Conservation (phyloP, 2,113 vertebrate species). For the Lamprotornis superbus region DNA sequence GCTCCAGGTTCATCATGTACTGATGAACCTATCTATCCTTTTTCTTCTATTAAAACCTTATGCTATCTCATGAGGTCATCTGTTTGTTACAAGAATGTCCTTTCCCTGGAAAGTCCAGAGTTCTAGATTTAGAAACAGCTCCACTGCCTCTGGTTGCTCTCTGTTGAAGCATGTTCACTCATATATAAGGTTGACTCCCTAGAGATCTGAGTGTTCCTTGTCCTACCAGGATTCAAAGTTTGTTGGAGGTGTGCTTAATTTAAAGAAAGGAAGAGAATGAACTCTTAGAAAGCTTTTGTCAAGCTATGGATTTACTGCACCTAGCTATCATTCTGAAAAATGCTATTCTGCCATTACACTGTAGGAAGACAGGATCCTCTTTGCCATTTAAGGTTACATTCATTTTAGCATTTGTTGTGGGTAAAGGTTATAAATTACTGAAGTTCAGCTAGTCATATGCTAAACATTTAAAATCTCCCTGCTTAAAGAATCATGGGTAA, state of each 20-base stretch:
- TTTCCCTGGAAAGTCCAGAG: neutral
- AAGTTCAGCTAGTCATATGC: neutral
- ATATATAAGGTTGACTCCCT: neutral
- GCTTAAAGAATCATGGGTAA: neutral
- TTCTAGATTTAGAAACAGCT: neutral
- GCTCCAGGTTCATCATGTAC: neutral
- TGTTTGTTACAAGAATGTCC: neutral
- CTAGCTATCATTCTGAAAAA: neutral
- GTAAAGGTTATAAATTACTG: neutral
- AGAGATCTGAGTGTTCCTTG: neutral
- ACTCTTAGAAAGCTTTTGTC: neutral
- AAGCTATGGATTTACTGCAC: neutral
- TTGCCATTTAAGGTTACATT: neutral
- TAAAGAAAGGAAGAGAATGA: neutral
- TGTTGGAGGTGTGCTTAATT: neutral
- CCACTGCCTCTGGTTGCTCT: neutral
- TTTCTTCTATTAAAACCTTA: neutral
- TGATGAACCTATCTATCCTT: neutral
- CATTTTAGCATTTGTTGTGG: neutral
- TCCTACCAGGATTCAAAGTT: neutral
- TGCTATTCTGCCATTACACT: neutral
- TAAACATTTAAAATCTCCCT: neutral
- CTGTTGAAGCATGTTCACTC: neutral
- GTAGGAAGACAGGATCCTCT: neutral
- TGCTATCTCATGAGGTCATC: neutral